These are phyloP conservation scores for Hyles vespertilio DNA, from an alignment of 1,140 invertebrate genomes.

Conservation along the genomic window DNA sequence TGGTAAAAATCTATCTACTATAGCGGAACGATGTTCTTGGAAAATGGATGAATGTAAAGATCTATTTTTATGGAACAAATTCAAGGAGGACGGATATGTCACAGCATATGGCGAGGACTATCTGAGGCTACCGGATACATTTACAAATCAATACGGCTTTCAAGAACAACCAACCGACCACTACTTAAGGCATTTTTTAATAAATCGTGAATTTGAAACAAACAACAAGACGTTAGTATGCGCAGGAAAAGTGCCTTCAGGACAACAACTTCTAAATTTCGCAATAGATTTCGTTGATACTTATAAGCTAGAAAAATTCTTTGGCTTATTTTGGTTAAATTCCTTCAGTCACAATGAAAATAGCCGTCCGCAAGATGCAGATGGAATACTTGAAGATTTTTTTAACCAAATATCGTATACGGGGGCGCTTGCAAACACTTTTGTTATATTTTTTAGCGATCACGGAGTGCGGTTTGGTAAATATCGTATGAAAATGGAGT, in stretches of 20 bases:
- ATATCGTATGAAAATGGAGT: constrained; percentile 82
- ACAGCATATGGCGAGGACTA: constrained; percentile 70
- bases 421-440: constrained; percentile 76
- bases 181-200: constrained; percentile 82
- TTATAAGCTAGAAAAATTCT: constrained; percentile 77
- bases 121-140: constrained; percentile 53
- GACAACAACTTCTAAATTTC: constrained; percentile 78
- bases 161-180: constrained; percentile 80
- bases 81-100: constrained; percentile 57
- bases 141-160: constrained; percentile 52
- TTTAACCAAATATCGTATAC: constrained; percentile 74
- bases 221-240: constrained; percentile 60
- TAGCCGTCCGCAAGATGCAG: constrained; percentile 78
- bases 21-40: constrained; percentile 72
- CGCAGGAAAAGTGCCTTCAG: constrained; percentile 76
- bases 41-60: constrained; percentile 70
- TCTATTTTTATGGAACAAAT: constrained; percentile 55
- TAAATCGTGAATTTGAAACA: constrained; percentile 71
- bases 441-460: constrained; percentile 88
- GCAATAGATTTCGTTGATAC: constrained; percentile 79
- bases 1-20: constrained; percentile 75
- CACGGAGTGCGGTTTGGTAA: constrained; percentile 90
- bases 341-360: constrained; percentile 81
- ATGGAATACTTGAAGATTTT: constrained; percentile 75
- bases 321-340: constrained; percentile 85